Conservation (phyloP, 2,888 invertebrate genomes). For the Branchipolynoe longqiensis region DNA sequence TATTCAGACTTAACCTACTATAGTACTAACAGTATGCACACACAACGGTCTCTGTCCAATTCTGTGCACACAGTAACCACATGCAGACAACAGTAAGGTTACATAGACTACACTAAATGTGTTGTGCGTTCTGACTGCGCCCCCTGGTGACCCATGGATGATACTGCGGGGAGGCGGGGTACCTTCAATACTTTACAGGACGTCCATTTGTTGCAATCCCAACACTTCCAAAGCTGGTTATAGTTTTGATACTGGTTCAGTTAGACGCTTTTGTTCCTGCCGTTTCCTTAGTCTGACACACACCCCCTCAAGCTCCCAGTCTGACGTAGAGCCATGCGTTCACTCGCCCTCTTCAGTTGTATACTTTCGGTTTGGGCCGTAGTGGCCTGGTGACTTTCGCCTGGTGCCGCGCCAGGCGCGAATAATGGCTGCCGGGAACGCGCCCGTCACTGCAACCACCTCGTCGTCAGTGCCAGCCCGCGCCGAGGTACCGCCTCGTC, state of each 20-base stretch:
- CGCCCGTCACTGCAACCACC: too few relatives aligned
- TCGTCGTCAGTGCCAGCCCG: too few relatives aligned
- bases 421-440: too few relatives aligned
- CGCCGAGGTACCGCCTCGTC: too few relatives aligned
- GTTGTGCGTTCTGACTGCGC: too few relatives aligned
- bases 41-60: too few relatives aligned
- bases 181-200: slow-evolving; percentile 39
- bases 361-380: slow-evolving; percentile 49
- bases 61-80: too few relatives aligned
- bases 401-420: slow-evolving; percentile 22
- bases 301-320: slow-evolving; percentile 49
- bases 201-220: slow-evolving; percentile 4
- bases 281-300: slow-evolving; percentile 20
- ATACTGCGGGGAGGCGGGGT: slow-evolving; percentile 20
- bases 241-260: slow-evolving; percentile 2
- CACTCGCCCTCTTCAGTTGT: slow-evolving; percentile 45
- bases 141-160: background rate
- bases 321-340: slow-evolving; percentile 32
- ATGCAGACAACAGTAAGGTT: too few relatives aligned
- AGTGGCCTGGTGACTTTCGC: background rate
- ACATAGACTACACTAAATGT: too few relatives aligned
- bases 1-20: too few relatives aligned
- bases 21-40: too few relatives aligned
- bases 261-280: slow-evolving; percentile 13
- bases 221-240: slow-evolving; percentile 4